A percentile compares a stretch with the other conserved stretches of the same genome.
Conservation (phyloP, 2,888 invertebrate species). For the Phoronis australis region DNA sequence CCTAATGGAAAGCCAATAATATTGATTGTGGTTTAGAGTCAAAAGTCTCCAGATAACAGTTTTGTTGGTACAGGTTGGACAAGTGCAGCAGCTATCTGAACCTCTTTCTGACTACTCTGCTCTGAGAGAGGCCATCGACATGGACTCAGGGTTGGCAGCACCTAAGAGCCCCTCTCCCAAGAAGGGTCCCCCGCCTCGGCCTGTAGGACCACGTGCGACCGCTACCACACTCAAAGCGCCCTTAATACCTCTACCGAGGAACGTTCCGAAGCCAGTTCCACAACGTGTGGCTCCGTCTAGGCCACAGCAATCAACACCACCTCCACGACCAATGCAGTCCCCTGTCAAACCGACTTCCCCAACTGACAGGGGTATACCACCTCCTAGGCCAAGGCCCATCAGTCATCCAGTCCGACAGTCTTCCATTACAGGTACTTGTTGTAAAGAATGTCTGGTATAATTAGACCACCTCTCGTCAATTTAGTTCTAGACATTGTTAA, state of each 20-base stretch:
- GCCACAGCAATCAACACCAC: conserved; percentile 34
- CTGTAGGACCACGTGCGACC: conserved; percentile 29
- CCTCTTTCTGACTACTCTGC: too few species aligned
- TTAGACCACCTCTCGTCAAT: too few species aligned
- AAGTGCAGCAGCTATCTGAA: too few species aligned
- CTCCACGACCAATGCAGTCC: conserved; percentile 12
- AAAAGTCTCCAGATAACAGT: too few species aligned
- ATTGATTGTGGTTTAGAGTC: too few species aligned
- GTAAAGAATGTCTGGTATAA: too few species aligned
- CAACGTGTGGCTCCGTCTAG: conserved; percentile 4
- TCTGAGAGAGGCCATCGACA: too few species aligned
- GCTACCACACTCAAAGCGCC: conserved; percentile 27
- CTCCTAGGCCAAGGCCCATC: conserved; percentile 12
- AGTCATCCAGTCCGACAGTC: conserved; percentile 39
- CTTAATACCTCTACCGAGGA: conserved; percentile 14
- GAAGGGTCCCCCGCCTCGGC: conserved; percentile 36
- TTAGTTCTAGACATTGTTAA: too few species aligned
- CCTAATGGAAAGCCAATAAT: too few species aligned
- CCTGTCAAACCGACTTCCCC: conserved; percentile 2
- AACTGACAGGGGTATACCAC: conserved; percentile 17
- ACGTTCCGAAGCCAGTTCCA: conserved; percentile 1
- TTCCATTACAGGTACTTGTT: too few species aligned
- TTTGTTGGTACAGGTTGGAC: too few species aligned
- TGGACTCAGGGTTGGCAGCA: too few species aligned
- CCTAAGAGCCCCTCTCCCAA: conserved; percentile 20